These are phyloP conservation scores for Embiotoca jacksoni DNA, from an alignment of 2,113 vertebrate species.

Conservation along the genomic window DNA sequence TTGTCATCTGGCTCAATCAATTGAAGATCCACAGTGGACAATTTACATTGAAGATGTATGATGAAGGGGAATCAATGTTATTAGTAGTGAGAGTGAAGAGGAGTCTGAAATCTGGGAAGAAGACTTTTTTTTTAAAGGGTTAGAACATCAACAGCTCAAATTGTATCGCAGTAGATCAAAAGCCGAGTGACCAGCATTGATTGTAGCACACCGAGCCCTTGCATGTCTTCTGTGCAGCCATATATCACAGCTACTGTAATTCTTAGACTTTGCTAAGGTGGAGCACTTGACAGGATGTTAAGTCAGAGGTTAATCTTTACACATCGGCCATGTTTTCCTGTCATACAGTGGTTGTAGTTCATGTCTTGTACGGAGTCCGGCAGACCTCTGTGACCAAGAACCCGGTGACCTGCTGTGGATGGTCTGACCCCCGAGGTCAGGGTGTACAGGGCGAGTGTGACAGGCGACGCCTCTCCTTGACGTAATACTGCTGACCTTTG, in stretches of 20 bases:
- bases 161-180: constrained; percentile 47
- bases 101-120: constrained; percentile 32
- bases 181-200: constrained; percentile 21
- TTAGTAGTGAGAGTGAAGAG: constrained; percentile 57
- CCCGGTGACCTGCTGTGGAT: constrained; percentile 66
- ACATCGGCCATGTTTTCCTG: constrained; percentile 60
- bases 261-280: constrained; percentile 47
- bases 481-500: constrained; percentile 61
- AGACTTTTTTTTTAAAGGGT: constrained; percentile 11
- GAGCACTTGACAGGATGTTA: constrained; percentile 54
- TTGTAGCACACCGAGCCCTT: not conserved
- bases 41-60: constrained; percentile 65
- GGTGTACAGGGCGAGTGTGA: constrained; percentile 61
- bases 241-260: constrained; percentile 50
- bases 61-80: constrained; percentile 68
- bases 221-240: constrained; percentile 5
- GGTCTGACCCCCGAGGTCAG: constrained; percentile 65
- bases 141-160: constrained; percentile 27
- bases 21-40: constrained; percentile 54
- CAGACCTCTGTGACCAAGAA: constrained; percentile 27
- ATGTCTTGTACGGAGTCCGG: constrained; percentile 30
- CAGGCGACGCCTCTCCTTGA: constrained; percentile 69
- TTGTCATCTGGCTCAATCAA: constrained; percentile 59
- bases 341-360: constrained; percentile 53
- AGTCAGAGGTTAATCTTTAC: constrained; percentile 72